Evolutionary conservation across 2,797 vertebrate genomes (phyloP), one percentile per base, ranked within the genome.

Genomic region (Aeoliscus strigatus): DNA sequence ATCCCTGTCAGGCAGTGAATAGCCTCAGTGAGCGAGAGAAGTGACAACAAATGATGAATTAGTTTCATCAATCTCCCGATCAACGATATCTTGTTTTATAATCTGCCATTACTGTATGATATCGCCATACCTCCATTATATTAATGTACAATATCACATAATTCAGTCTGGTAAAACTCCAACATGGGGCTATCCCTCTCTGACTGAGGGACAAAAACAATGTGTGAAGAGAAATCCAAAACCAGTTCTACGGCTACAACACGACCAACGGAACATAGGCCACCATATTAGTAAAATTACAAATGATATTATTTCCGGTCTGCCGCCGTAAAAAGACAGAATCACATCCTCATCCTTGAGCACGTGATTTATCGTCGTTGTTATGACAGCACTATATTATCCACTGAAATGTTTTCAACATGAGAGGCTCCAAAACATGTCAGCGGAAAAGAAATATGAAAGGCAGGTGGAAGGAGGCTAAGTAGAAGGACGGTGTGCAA

Each of bases 31-130:
- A 66, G 61, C 79, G 66, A 79, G 70, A 85, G 72, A 78, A 66
- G 71, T n/a, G n/a, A 80, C 64, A 86, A 84, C 76, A 87, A 83
- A 85, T 82, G 76, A 89, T 88, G 84, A 83, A 90, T 90, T 87
- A 77, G 70, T 77, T 82, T 75, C 51, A 85, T 83, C 65, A 68
- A 23, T 62, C 45, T 23, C 27, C 38, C 57, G 31, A 64, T 60
- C 48, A 73, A 55, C 40, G 36, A 60, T 42, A 59, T 40, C 28
- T 39, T 14, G 28, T 57, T 35, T 38, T 33, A 62, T 61, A 53
- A 57, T 51, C n/a, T 48, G n/a, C n/a, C 51, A 71, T 60, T 39
- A 51, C 45, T 45, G 12, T 29, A 24, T 17, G 27, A 31, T 50
- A n/a, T 39, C 26, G 43, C 15, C 18, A 28, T 21, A 43, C 2